Base-by-base conservation (phyloP, 2,888 invertebrate species). In the Eurytoma adleriae region DNA sequence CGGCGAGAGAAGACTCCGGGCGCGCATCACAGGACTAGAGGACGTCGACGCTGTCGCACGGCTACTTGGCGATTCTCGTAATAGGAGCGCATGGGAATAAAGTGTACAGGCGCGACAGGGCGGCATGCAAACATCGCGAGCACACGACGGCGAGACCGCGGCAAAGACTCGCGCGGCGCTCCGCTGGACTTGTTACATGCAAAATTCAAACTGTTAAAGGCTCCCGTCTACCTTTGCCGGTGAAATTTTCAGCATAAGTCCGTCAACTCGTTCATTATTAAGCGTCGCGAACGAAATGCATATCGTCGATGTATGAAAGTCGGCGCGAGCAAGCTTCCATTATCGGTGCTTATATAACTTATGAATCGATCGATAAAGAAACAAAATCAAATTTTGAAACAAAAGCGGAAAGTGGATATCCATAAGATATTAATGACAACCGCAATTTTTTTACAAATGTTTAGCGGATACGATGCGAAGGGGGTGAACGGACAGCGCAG, bases 361-460 rank as follows among this genome's bases (percentile, higher is more conserved):
- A 40, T 40, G 7, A 10, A 40, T 10, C 40, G 40, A 27, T 24
- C 61, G 61, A 27, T 27, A n/a, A 62, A 16, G 27, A 62, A 62
- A n/a, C 40, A 30, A 30, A 62, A 61, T 5, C 27, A 16, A 61
- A 61, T 61, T 61, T 61, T 27, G 5, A 62, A 10, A 7, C 20
- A 57, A 27, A 62, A 10, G 3, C 27, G 40, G 40, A 54, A 67
- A 27, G 13, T 56, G 50, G 50, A n/a, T 64, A 66, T 3, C 80
- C 86, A 88, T 88, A 86, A 88, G 86, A 86, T 87, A 89, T 87
- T 86, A 84, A 86, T 1, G 14, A 80, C 81, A 80, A 50, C 73
- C 81, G 86, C 82, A 89, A 89, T 88, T 89, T 89, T 89, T 89
- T 89, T 89, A 88, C 86, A 84, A 85, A 74, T 57, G 62, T 71